Evolutionary conservation across 2,797 vertebrate genomes (phyloP).

Genomic region (Lindbergichthys nudifrons): DNA sequence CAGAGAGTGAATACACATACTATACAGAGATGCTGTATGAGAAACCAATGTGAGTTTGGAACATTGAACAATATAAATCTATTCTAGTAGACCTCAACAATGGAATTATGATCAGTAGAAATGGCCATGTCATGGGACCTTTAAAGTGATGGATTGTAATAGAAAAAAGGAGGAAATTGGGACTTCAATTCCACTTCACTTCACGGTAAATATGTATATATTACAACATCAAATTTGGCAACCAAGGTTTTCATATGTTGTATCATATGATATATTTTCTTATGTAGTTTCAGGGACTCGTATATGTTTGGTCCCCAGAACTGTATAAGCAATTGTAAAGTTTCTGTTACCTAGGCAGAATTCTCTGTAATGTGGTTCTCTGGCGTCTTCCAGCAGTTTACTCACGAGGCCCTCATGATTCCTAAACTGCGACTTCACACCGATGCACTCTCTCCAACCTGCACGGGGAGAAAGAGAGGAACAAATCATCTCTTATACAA

Average conservation of each 20-base stretch:
- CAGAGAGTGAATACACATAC: too few species aligned
- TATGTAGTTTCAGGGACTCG: neutral
- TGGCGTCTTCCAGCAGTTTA: conserved; percentile 81
- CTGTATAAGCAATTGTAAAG: too few species aligned
- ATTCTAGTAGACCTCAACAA: too few species aligned
- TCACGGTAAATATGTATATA: neutral
- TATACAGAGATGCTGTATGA: too few species aligned
- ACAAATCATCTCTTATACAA: conserved; percentile 27
- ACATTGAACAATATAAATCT: too few species aligned
- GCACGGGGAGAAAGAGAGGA: conserved; percentile 24
- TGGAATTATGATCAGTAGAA: too few species aligned
- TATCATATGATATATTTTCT: neutral
- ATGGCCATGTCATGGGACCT: too few species aligned
- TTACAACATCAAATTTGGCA: neutral
- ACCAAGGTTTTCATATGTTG: neutral
- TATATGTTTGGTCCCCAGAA: neutral
- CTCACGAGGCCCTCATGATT: conserved; percentile 72
- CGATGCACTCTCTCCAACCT: conserved; percentile 84
- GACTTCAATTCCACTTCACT: neutral
- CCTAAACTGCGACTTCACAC: conserved; percentile 77
- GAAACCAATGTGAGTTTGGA: too few species aligned
- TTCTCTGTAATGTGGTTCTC: conserved; percentile 77
- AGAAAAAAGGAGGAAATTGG: neutral
- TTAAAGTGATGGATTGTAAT: neutral
- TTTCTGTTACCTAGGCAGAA: conserved; percentile 76